Evolutionary conservation across 2,888 invertebrate species (phyloP).

Genomic region (Zonitis immaculata): DNA sequence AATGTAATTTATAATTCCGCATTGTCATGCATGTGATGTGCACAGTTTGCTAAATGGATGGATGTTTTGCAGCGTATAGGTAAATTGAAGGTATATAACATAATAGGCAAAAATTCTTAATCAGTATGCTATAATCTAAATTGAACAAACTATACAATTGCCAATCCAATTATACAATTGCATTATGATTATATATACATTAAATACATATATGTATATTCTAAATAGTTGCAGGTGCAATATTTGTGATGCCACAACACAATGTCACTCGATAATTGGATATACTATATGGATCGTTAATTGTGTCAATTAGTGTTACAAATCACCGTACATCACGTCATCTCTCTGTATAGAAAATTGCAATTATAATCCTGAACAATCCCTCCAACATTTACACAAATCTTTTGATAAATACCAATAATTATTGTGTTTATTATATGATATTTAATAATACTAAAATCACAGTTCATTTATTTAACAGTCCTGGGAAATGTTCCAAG

Average conservation of each 20-base stretch:
- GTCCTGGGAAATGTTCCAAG: conserved; percentile 1
- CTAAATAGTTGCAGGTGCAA: no score
- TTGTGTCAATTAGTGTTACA: background rate
- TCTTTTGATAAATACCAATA: background rate
- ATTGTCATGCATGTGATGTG: conserved; percentile 51
- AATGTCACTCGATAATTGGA: no score
- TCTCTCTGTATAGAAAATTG: no score
- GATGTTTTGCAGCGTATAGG: conserved; percentile 40
- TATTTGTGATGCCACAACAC: no score
- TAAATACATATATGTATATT: no score
- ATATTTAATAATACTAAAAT: background rate
- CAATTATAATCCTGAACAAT: no score
- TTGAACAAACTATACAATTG: conserved; percentile 17
- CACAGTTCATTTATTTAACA: background rate
- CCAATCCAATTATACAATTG: conserved; percentile 15
- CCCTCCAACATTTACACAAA: background rate
- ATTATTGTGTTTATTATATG: background rate
- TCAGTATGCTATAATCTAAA: conserved; percentile 21
- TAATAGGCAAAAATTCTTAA: no score
- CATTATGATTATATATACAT: no score
- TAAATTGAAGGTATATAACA: conserved; percentile 39
- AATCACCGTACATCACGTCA: no score
- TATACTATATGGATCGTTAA: no score
- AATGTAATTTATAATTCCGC: conserved; percentile 51
- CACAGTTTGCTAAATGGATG: conserved; percentile 47